phyloP scores from a whole-genome alignment of 1,140 invertebrate species.

The Notospermus geniculatus region DNA sequence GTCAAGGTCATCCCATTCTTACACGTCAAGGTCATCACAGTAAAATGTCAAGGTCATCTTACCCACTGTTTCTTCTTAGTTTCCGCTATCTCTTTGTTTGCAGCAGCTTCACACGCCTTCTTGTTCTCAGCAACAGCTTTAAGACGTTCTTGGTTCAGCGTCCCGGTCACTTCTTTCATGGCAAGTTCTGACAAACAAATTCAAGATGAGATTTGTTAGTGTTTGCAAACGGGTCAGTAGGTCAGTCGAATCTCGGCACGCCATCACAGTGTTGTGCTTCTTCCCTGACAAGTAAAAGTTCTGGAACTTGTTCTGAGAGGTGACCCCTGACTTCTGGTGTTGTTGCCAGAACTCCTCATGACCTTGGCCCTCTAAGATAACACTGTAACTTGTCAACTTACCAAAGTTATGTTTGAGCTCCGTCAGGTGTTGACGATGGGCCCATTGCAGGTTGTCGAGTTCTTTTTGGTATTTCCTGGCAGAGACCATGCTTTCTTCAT shows the following conservation, averaged over 20 bases:
- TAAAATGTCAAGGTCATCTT: no score
- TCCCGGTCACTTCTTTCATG: constrained; percentile 66
- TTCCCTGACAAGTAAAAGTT: no score
- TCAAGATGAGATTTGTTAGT: no score
- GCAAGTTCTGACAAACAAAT: constrained; percentile 51
- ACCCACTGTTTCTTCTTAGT: constrained; percentile 81
- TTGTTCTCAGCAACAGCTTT: constrained; percentile 63
- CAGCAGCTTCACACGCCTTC: constrained; percentile 64
- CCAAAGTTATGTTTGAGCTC: constrained; percentile 66
- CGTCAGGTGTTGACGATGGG: constrained; percentile 63
- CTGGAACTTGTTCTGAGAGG: no score
- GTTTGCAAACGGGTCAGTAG: no score
- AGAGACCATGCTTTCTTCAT: constrained; percentile 17
- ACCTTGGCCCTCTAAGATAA: no score
- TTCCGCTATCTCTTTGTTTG: constrained; percentile 68
- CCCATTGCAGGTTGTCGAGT: constrained; percentile 66
- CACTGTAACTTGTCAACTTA: no score
- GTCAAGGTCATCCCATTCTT: no score
- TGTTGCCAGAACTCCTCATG: no score
- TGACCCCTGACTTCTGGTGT: no score
- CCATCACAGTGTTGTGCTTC: no score
- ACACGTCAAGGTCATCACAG: constrained; percentile 5
- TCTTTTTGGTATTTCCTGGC: constrained; percentile 64
- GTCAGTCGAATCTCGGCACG: no score
- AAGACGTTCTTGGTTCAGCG: constrained; percentile 67